Percentiles rank a stretch among this genome's conserved stretches.
Conservation (phyloP, 2,113 vertebrate species). For the Chascanopsetta lugubris region DNA sequence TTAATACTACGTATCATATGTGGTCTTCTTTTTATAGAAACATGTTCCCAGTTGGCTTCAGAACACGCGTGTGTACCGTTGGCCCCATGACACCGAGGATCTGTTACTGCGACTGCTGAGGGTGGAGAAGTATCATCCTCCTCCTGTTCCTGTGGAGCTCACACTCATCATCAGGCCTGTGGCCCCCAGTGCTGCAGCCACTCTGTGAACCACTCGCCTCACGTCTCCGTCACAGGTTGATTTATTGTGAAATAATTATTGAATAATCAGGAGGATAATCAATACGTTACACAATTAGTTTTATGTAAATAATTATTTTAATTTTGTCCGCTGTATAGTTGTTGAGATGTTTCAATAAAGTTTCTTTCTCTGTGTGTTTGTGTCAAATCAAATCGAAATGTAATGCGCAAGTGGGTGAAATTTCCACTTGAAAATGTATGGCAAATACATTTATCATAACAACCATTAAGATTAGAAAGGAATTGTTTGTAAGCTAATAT, state of each 20-base stretch:
- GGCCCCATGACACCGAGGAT: constrained; percentile 88
- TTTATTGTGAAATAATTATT: too few species aligned
- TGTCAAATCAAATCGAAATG: too few species aligned
- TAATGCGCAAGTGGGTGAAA: not conserved
- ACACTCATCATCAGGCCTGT: constrained; percentile 82
- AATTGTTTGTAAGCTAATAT: too few species aligned
- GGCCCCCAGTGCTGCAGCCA: not conserved
- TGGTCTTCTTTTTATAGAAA: constrained; percentile 71
- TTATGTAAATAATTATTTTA: too few species aligned
- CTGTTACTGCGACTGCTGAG: constrained; percentile 87
- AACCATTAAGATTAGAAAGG: too few species aligned
- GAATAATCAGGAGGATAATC: too few species aligned
- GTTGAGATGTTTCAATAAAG: constrained; percentile 18
- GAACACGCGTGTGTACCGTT: constrained; percentile 88
- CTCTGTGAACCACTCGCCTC: constrained; percentile 27
- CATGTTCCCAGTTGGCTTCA: constrained; percentile 91
- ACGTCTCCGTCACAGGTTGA: not conserved
- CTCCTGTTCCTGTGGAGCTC: constrained; percentile 85
- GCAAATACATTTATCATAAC: too few species aligned
- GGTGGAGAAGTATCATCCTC: constrained; percentile 87
- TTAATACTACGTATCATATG: not conserved
- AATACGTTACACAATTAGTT: too few species aligned
- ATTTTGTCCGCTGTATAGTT: not conserved
- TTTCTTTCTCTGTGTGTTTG: not conserved
- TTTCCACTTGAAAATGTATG: not conserved